Evolutionary conservation across 2,113 vertebrate genomes (phyloP).

Genomic region (Colinus virginianus): DNA sequence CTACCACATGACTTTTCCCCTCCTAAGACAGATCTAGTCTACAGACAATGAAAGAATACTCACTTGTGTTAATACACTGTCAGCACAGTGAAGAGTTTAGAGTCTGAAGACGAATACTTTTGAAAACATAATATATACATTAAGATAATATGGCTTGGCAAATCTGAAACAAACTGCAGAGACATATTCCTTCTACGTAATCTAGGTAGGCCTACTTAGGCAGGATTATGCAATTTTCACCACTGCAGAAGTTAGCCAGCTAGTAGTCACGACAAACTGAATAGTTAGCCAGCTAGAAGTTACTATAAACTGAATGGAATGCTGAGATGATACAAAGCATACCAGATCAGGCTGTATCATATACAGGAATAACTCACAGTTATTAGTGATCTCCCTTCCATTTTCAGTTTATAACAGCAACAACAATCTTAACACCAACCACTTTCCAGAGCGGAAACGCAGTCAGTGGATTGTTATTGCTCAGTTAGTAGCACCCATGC

Average conservation of each 20-base stretch:
- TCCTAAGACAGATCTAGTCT: not conserved
- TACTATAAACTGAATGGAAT: slow-evolving; percentile 77
- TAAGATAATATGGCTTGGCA: not conserved
- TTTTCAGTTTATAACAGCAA: slow-evolving; percentile 81
- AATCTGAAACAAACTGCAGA: not conserved
- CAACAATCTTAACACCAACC: slow-evolving; percentile 59
- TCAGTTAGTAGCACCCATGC: slow-evolving; percentile 78
- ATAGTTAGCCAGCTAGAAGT: not conserved
- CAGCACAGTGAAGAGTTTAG: slow-evolving; percentile 1
- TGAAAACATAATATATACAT: slow-evolving; percentile 9
- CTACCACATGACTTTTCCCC: not conserved
- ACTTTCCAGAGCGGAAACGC: slow-evolving; percentile 47
- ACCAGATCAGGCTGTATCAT: slow-evolving; percentile 28
- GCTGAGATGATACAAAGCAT: slow-evolving; percentile 49
- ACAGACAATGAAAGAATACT: not conserved
- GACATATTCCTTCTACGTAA: not conserved
- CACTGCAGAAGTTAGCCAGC: slow-evolving; percentile 49
- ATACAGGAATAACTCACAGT: not conserved
- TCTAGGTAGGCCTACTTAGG: slow-evolving; percentile 4
- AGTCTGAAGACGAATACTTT: slow-evolving; percentile 38
- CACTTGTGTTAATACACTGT: not conserved
- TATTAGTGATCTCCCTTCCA: not conserved
- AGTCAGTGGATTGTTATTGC: slow-evolving; percentile 69
- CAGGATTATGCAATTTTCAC: slow-evolving; percentile 14
- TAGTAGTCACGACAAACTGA: slow-evolving; percentile 73